Evolutionary conservation across 2,113 vertebrate genomes (phyloP), one percentile per base, ranked within the genome.

Genomic region (Oreochromis spilurus): DNA sequence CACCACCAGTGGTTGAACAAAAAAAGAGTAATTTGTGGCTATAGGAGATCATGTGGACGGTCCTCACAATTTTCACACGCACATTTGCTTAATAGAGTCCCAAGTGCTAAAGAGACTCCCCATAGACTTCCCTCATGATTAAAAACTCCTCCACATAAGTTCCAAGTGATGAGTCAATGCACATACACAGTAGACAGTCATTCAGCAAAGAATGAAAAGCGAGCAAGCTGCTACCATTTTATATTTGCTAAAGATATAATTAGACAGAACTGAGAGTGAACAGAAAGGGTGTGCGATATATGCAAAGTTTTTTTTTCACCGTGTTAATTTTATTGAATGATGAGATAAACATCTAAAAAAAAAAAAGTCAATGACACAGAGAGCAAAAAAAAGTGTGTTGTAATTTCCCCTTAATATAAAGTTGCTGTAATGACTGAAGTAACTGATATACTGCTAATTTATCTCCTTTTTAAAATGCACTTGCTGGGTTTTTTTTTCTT

Each of bases 101-200:
- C 36, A 24, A 67, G 62, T 67, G 62, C n/a, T 40, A 40, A 38
- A 67, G 36, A 67, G 36, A 40, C 62, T 40, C 62, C 36, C n/a
- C 34, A 67, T 24, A 67, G 62, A 24, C 62, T 40, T 14, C 62
- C 36, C 36, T 67, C 62, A 14, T 21, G 36, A 21, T 67, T 67
- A 62, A 67, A 67, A 67, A 5, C 62, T 67, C 62, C 62, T 40
- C 36, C 19, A 40, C 36, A 40, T 67, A 40, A 67, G 62, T 14
- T 14, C 36, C n/a, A 67, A 67, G 0, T 5, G n/a, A 43, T 40
- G n/a, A 70, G n/a, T 62, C 31, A 19, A 0, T 62, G 58, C 1
- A 3, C 19, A 34, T 2, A 62, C 58, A 62, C 58, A 62, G 29
- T 11, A 62, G 5, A 62, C 58, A 62, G 0, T 62, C 29, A 62